Conservation (phyloP, 2,113 vertebrate genomes). For the Myrmecobius fasciatus region DNA sequence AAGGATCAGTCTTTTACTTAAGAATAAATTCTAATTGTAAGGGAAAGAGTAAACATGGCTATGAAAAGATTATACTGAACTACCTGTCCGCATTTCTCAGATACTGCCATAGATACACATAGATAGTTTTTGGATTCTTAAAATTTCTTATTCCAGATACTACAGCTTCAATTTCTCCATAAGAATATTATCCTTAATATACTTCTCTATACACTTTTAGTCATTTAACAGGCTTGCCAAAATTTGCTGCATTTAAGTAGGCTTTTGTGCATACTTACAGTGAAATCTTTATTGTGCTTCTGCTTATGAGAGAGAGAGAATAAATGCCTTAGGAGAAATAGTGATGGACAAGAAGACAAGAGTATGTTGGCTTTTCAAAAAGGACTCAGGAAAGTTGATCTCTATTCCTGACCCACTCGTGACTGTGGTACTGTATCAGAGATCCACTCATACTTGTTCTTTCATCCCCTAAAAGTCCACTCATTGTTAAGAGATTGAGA, state of each 20-base stretch:
- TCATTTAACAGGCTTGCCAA: conserved; percentile 4
- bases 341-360: neutral
- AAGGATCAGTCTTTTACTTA: conserved; percentile 40
- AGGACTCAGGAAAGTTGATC: neutral
- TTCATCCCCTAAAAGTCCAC: neutral
- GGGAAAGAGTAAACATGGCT: conserved; percentile 18
- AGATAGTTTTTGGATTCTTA: neutral
- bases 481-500: neutral
- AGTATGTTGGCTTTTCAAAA: neutral
- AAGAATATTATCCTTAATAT: neutral
- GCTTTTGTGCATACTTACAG: neutral
- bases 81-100: conserved; percentile 3
- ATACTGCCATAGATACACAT: neutral
- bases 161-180: neutral
- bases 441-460: neutral
- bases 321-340: neutral
- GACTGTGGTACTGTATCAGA: neutral
- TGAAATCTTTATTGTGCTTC: neutral
- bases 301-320: neutral
- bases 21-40: neutral
- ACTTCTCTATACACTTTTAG: neutral
- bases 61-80: conserved; percentile 39
- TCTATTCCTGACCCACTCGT: neutral
- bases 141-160: conserved; percentile 20
- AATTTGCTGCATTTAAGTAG: neutral